Evolutionary conservation across 2,888 invertebrate species (phyloP).

Genomic region (Mallateleia sp.): DNA sequence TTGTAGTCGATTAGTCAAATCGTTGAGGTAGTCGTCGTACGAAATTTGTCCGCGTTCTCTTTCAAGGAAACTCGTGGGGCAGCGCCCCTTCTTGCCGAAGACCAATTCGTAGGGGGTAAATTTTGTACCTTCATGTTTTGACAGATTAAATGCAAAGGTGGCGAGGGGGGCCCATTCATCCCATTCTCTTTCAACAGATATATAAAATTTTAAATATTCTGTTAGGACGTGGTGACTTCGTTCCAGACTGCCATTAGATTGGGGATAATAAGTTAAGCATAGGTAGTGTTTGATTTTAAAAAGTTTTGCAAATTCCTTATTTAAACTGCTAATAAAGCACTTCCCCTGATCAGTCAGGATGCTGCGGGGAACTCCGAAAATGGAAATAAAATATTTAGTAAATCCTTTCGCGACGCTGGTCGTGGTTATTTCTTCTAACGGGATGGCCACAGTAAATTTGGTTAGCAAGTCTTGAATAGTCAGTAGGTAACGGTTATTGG

Average conservation of each 20-base stretch:
- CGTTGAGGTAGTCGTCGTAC: background rate
- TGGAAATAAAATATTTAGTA: background rate
- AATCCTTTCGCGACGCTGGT: background rate
- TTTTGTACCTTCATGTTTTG: background rate
- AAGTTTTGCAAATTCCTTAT: conserved; percentile 1
- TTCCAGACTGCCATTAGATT: background rate
- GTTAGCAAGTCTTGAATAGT: conserved; percentile 1
- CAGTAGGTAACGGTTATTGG: background rate
- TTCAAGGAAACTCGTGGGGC: background rate
- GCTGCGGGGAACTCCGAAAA: background rate
- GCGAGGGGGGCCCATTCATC: background rate
- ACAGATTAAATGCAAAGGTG: background rate
- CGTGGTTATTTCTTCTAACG: background rate
- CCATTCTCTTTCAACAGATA: background rate
- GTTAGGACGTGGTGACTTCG: background rate
- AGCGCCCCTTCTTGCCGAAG: background rate
- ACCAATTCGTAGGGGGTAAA: background rate
- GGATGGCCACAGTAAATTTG: background rate
- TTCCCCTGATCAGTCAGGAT: background rate
- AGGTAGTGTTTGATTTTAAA: conserved; percentile 8
- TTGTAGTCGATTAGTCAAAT: background rate
- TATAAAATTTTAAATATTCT: conserved; percentile 7
- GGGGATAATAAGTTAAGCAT: background rate
- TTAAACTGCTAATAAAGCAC: background rate
- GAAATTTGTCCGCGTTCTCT: too few relatives aligned